These are phyloP conservation scores for Calliphora vomitoria DNA, from an alignment of 2,888 invertebrate species.

Conservation along the genomic window DNA sequence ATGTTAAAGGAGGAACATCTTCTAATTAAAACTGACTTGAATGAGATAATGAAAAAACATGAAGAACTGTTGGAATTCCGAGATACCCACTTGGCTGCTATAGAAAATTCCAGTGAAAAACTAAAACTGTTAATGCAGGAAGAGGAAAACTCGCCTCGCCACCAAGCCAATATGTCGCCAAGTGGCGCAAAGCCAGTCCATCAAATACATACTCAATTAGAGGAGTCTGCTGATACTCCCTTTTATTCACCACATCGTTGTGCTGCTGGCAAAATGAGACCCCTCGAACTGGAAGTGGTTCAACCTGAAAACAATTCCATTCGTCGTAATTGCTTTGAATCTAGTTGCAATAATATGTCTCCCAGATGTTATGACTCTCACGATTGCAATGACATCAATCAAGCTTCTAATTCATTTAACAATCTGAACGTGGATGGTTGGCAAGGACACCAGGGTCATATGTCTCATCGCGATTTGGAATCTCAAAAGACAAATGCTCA, in stretches of 20 bases:
- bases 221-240: conserved; percentile 44
- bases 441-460: conserved; percentile 74
- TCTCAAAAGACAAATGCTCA: conserved; percentile 73
- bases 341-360: conserved; percentile 20
- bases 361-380: conserved; percentile 4
- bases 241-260: conserved; percentile 8
- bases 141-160: conserved; percentile 75
- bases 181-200: background rate
- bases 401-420: conserved; percentile 77
- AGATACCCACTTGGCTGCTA: conserved; percentile 80
- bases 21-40: conserved; percentile 74
- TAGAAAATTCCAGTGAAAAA: conserved; percentile 83
- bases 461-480: conserved; percentile 75
- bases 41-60: conserved; percentile 80
- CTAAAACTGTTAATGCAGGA: conserved; percentile 81
- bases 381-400: conserved; percentile 7
- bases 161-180: background rate
- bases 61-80: conserved; percentile 80
- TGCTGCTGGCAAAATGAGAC: background rate
- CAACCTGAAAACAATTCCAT: conserved; percentile 13
- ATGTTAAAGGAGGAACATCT: conserved; percentile 81
- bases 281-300: conserved; percentile 13
- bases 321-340: conserved; percentile 40
- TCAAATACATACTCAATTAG: conserved; percentile 8
- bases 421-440: conserved; percentile 81